Conservation (phyloP, 2,888 invertebrate genomes). For the Uropetala carovei region DNA sequence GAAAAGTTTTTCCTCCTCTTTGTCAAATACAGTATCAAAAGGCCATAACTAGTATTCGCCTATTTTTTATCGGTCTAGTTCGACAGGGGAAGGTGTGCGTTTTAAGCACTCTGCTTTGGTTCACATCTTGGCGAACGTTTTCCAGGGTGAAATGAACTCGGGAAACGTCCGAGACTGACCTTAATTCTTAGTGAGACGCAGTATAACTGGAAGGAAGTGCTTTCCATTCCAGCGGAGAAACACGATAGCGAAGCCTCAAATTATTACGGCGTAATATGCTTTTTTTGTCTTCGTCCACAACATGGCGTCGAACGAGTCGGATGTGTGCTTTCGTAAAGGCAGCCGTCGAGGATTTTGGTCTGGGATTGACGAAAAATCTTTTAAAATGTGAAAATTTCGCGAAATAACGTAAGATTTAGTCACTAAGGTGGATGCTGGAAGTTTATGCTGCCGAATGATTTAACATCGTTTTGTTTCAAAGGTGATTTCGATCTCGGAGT, state of each 20-base stretch:
- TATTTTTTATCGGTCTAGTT: neutral
- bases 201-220: slow-evolving; percentile 24
- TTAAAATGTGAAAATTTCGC: no score
- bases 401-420: no score
- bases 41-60: no score
- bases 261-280: neutral
- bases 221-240: neutral
- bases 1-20: no score
- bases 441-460: no score
- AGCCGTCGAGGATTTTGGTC: no score
- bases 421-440: no score
- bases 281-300: neutral
- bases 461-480: neutral
- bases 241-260: neutral
- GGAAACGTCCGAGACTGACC: slow-evolving; percentile 9
- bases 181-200: neutral
- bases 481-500: neutral
- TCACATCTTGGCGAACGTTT: neutral
- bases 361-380: no score
- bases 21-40: no score
- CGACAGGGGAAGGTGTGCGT: neutral
- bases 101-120: neutral
- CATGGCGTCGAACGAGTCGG: no score
- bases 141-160: slow-evolving; percentile 18
- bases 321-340: no score